phyloP scores from a whole-genome alignment of 2,888 invertebrate genomes.

The Neria commutata region DNA sequence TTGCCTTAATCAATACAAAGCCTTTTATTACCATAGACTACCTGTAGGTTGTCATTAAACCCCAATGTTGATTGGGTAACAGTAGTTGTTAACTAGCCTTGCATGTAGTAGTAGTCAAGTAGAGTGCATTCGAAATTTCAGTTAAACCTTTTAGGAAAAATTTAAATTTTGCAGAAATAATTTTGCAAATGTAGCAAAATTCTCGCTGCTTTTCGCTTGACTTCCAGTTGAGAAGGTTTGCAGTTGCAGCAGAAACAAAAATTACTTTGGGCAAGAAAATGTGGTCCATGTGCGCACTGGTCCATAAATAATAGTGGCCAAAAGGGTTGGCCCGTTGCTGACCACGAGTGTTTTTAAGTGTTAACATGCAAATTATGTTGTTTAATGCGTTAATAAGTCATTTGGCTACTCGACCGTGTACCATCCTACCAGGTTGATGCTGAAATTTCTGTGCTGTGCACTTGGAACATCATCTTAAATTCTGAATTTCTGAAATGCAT shows the following conservation, averaged over 20 bases:
- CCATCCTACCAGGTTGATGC: neutral
- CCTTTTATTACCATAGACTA: too few species aligned
- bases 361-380: slow-evolving; percentile 58
- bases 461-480: neutral
- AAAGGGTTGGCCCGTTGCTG: slow-evolving; percentile 5
- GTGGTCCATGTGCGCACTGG: neutral
- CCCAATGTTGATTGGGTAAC: too few species aligned
- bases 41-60: too few species aligned
- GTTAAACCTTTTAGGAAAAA: neutral
- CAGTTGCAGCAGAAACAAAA: neutral
- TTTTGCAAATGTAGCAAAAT: slow-evolving; percentile 61
- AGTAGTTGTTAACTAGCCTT: too few species aligned
- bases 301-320: neutral
- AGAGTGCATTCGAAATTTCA: neutral
- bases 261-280: neutral
- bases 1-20: too few species aligned
- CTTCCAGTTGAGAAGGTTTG: slow-evolving; percentile 1
- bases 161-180: slow-evolving; percentile 29
- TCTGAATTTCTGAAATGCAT: too few species aligned
- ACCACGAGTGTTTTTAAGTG: slow-evolving; percentile 55
- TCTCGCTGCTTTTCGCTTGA: slow-evolving; percentile 50
- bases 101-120: too few species aligned
- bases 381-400: slow-evolving; percentile 47
- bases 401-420: slow-evolving; percentile 13
- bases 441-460: neutral